Evolutionary conservation across 2,113 vertebrate genomes (phyloP).

Genomic region (Cyanistes caeruleus): DNA sequence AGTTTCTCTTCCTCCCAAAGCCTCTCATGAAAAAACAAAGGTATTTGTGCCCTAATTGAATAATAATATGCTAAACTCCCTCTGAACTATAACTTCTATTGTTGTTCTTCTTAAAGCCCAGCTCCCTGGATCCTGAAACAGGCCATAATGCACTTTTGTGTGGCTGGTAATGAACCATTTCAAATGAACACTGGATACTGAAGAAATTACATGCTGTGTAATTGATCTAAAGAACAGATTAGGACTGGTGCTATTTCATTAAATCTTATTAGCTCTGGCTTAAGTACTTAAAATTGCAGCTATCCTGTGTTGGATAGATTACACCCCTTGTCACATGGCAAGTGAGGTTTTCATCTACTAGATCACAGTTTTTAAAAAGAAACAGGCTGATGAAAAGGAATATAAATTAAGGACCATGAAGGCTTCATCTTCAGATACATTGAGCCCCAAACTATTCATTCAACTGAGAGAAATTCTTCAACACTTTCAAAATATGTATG

Average conservation of each 20-base stretch:
- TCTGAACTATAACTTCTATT: not conserved
- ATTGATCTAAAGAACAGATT: slow-evolving; percentile 57
- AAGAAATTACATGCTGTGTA: slow-evolving; percentile 49
- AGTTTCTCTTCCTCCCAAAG: not conserved
- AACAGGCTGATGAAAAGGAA: not conserved
- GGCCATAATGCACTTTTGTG: not conserved
- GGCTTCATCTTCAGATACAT: not conserved
- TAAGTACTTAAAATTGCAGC: slow-evolving; percentile 34
- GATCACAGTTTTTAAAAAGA: not conserved
- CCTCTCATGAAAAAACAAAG: not conserved
- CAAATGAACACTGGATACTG: slow-evolving; percentile 6
- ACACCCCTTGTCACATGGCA: not conserved
- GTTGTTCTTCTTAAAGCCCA: not conserved
- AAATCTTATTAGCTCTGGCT: slow-evolving; percentile 49
- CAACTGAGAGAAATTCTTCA: not conserved
- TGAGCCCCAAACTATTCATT: not conserved
- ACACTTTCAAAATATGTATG: rapidly evolving
- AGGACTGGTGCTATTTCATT: slow-evolving; percentile 44
- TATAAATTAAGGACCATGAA: not conserved
- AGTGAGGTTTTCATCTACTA: not conserved
- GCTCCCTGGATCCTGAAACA: not conserved
- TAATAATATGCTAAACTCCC: not conserved
- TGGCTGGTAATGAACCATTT: slow-evolving; percentile 36
- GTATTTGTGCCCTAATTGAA: not conserved
- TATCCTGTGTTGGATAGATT: slow-evolving; percentile 17